phyloP scores from a whole-genome alignment of 2,888 invertebrate genomes.

The Spilarctia lutea region DNA sequence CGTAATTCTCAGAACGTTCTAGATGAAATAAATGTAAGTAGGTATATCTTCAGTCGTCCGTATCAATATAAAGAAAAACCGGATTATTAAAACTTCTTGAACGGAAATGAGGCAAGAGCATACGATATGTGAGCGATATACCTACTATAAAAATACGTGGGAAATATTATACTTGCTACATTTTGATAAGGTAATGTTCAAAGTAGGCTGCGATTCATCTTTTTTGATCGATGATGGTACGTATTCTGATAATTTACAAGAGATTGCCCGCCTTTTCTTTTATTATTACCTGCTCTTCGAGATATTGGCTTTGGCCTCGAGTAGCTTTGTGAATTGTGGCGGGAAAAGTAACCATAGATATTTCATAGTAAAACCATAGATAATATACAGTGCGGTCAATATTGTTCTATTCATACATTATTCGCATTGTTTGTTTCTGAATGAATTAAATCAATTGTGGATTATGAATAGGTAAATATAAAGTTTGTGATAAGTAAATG shows the following conservation, averaged over 20 bases:
- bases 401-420: neutral
- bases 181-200: constrained; percentile 39
- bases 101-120: constrained; percentile 1
- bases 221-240: constrained; percentile 42
- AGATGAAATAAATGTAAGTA: neutral
- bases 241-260: constrained; percentile 33
- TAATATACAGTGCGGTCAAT: neutral
- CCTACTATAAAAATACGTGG: constrained; percentile 1
- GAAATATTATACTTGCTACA: constrained; percentile 19
- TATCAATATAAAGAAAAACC: neutral
- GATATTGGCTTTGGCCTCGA: constrained; percentile 25
- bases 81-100: neutral
- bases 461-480: neutral
- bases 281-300: constrained; percentile 38
- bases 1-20: neutral
- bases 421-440: neutral
- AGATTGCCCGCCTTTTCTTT: constrained; percentile 32
- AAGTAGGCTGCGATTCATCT: constrained; percentile 37
- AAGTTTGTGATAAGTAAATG: neutral
- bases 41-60: neutral
- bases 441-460: neutral
- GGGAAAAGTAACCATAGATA: neutral
- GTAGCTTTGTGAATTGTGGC: constrained; percentile 26
- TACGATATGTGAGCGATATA: neutral
- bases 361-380: too few species aligned